A percentile compares a stretch with the other conserved stretches of the same genome.
phyloP scores from a whole-genome alignment of 2,797 vertebrate genomes.

The Masticophis lateralis region DNA sequence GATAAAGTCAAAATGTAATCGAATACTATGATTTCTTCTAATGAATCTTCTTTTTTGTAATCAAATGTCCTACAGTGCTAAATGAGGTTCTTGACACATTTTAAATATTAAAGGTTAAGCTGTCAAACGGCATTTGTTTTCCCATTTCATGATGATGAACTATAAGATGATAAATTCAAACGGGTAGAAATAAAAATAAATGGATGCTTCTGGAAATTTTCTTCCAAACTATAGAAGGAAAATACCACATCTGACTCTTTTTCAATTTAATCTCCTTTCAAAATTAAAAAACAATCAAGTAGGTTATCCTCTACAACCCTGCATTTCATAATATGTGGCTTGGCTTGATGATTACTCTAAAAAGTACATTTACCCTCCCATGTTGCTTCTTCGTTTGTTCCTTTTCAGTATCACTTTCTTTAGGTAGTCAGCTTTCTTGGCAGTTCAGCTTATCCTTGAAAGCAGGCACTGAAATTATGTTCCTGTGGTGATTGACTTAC shows the following conservation, averaged over 20 bases:
- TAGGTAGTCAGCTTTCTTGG: background rate
- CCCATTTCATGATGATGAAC: conserved; percentile 18
- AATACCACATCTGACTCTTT: background rate
- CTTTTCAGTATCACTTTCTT: background rate
- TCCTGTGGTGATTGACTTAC: background rate
- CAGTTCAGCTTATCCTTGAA: background rate
- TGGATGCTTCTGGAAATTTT: background rate
- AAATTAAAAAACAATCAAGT: background rate
- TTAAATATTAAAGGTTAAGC: conserved; percentile 7
- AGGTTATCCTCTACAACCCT: background rate
- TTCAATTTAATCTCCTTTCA: background rate
- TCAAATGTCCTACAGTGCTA: conserved; percentile 9
- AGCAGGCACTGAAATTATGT: background rate
- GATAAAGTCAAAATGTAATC: conserved; percentile 20
- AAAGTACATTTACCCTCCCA: background rate
- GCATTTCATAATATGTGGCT: background rate
- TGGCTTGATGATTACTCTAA: background rate
- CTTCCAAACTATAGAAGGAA: background rate
- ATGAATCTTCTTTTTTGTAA: conserved; percentile 25
- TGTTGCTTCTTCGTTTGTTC: background rate
- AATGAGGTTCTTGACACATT: conserved; percentile 15
- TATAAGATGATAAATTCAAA: conserved; percentile 1
- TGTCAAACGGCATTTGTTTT: conserved; percentile 14
- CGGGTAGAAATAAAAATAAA: conserved; percentile 8
- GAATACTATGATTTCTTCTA: conserved; percentile 15